phyloP scores from a whole-genome alignment of 2,888 invertebrate species.

The Globia sparganii region DNA sequence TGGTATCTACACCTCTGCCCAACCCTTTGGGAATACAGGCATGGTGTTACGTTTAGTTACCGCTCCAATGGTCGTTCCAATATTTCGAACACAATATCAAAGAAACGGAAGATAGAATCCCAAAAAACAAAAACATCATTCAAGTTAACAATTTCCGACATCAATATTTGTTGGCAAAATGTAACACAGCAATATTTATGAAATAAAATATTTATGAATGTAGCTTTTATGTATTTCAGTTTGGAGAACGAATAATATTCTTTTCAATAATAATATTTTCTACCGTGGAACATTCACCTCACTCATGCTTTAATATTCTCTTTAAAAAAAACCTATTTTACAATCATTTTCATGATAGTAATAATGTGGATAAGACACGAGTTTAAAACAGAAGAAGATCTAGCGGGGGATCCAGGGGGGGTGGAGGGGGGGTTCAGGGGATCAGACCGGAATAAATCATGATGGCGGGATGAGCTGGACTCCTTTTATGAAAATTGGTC shows the following conservation, averaged over 20 bases:
- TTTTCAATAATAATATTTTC: neutral
- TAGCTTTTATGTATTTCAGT: slow-evolving; percentile 1
- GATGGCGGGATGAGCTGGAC: neutral
- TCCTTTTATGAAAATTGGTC: neutral
- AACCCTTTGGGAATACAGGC: neutral
- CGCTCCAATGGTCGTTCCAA: slow-evolving; percentile 8
- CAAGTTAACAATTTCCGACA: neutral
- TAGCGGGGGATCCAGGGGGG: too few species aligned
- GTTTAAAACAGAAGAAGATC: too few species aligned
- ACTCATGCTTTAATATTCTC: neutral
- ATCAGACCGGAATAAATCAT: too few species aligned
- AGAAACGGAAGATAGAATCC: neutral
- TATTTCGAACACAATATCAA: neutral
- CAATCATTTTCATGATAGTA: neutral
- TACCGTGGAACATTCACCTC: neutral
- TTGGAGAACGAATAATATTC: neutral
- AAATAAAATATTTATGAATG: slow-evolving; percentile 23
- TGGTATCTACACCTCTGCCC: neutral
- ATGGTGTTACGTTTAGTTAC: neutral
- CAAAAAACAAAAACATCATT: slow-evolving; percentile 2
- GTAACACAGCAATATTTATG: slow-evolving; percentile 1
- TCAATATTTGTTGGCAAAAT: slow-evolving; percentile 4
- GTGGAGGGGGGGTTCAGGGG: too few species aligned
- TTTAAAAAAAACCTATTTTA: slow-evolving; percentile 2
- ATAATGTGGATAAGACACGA: too few species aligned